Base-by-base conservation (phyloP, 2,113 vertebrate genomes). In the Nematolebias whitei region DNA sequence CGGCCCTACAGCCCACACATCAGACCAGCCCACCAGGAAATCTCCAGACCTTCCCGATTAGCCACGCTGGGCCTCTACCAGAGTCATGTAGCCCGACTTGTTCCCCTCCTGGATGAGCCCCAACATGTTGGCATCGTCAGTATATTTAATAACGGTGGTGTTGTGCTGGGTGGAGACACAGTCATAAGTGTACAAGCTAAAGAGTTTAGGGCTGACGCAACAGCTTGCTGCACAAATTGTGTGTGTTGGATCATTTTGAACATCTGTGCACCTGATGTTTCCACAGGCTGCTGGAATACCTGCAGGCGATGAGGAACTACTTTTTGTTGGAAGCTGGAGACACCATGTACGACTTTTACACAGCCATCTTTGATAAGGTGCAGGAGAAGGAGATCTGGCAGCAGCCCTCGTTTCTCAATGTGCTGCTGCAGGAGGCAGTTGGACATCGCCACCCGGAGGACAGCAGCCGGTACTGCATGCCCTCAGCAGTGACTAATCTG, bases 261-360 rank as follows among this genome's bases (percentile, higher is more conserved):
- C 1, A 13, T 63, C 39, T 68, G 51, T 61, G 16, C 19, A 44
- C 14, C 11, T 19, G 41, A 20, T 41, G 11, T 70, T 4, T 80
- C 66, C 56, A 5, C 74, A 99, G 98, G 79, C 84, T 99, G 51
- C 90, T 98, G 67, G 98, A 96, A 41, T 98, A 97, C 83, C 93
- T 99, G 44, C 96, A 99, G 44, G 96, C 98, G 20, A 99, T 99
- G 98, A 95, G 98, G 68, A 98, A 98, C 86, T 98, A 98, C 82
- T 99, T 99, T 85, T 91, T 99, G 63, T 93, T 99, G 88, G 98
- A 99, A 89, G 96, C 96, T n/a, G 98, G 98, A 29, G 97, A 99
- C 90, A 98, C 96, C 35, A 99, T 99, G 97, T 99, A 98, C 71
- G 97, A 99, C 83, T 99, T 99, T 85, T 99, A 98, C 84, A 98